A percentile compares a stretch with the other conserved stretches of the same genome.
Conservation (phyloP, 2,797 vertebrate genomes). For the Alcedo quadribrachys region DNA sequence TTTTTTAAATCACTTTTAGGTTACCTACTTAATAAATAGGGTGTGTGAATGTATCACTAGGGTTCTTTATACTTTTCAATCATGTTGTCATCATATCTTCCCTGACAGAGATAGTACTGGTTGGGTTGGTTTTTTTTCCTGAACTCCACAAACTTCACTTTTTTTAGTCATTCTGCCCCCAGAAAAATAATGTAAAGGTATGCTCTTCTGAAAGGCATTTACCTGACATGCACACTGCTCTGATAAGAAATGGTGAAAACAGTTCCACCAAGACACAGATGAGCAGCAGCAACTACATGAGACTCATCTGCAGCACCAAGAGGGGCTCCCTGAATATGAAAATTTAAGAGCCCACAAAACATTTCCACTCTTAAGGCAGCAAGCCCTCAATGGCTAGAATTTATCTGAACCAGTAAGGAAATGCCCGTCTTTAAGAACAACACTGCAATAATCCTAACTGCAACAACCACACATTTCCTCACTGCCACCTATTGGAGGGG, state of each 20-base stretch:
- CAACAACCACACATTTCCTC: constrained; percentile 1
- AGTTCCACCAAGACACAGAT: neutral
- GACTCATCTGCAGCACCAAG: neutral
- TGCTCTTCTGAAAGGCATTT: neutral
- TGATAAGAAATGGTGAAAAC: neutral
- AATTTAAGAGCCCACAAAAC: neutral
- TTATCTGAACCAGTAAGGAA: neutral
- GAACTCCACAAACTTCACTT: neutral
- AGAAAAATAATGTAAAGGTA: neutral
- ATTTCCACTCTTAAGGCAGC: neutral
- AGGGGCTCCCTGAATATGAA: neutral
- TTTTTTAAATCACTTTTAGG: neutral
- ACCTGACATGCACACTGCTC: neutral
- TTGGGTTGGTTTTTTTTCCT: neutral
- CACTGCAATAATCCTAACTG: neutral
- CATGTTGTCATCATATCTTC: too few species aligned
- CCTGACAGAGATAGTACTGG: neutral
- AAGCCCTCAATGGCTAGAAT: neutral
- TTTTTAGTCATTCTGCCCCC: neutral
- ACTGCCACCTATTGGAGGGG: constrained; percentile 54
- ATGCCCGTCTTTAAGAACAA: neutral
- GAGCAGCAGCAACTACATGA: accelerated
- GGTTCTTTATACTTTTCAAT: neutral
- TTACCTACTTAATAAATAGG: neutral
- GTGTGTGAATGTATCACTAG: neutral